phyloP scores from a whole-genome alignment of 1,140 invertebrate species.

The Drosophila gunungcola region DNA sequence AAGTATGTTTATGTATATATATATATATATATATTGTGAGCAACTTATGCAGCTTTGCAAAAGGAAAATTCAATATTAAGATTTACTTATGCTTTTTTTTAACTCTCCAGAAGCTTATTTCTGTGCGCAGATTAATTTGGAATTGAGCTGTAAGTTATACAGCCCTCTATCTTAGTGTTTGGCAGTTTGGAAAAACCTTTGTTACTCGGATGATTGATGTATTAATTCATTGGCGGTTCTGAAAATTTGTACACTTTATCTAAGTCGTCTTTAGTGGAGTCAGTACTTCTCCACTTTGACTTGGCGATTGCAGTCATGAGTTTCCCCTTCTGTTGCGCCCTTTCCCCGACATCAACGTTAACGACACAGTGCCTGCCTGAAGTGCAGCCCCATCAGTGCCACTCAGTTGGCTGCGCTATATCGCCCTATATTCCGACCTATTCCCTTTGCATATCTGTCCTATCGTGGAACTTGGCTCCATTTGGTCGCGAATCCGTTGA shows the following conservation, averaged over 20 bases:
- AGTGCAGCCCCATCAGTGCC: conserved; percentile 39
- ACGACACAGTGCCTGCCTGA: conserved; percentile 26
- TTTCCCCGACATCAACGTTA: neutral
- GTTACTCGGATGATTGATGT: neutral
- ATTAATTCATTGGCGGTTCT: neutral
- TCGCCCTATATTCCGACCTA: conserved; percentile 5
- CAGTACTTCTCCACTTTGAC: neutral
- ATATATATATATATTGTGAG: too few relatives aligned
- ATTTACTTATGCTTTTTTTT: too few relatives aligned
- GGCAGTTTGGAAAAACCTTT: neutral
- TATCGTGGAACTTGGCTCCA: conserved; percentile 54
- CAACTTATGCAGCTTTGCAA: too few relatives aligned
- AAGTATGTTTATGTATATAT: too few relatives aligned
- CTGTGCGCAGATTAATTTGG: too few relatives aligned
- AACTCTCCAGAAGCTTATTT: too few relatives aligned
- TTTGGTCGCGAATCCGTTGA: conserved; percentile 44
- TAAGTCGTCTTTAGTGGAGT: neutral
- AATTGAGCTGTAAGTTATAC: neutral
- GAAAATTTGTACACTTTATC: neutral
- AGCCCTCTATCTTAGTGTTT: neutral
- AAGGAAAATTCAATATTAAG: too few relatives aligned
- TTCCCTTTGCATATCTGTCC: conserved; percentile 19
- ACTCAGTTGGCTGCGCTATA: conserved; percentile 38
- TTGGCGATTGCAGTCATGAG: neutral
- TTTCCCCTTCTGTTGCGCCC: too few relatives aligned